A percentile compares a stretch with the other conserved stretches of the same genome.
phyloP scores from a whole-genome alignment of 1,140 invertebrate species.

The Drosophila prosaltans region DNA sequence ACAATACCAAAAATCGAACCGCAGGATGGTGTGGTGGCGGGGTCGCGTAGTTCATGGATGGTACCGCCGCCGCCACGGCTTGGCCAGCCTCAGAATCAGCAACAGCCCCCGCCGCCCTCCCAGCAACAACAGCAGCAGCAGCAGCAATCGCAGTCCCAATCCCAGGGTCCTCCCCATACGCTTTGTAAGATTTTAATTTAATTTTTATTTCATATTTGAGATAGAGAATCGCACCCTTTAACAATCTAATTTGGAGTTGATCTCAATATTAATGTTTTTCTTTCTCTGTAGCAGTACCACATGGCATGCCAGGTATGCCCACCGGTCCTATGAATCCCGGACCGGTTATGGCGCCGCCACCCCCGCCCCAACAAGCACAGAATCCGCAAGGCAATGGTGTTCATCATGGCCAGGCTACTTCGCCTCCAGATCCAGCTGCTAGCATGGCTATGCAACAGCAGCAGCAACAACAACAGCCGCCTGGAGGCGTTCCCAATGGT shows the following conservation, averaged over 20 bases:
- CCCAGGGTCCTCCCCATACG: constrained; percentile 84
- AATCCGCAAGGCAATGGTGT: constrained; percentile 74
- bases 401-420: constrained; percentile 65
- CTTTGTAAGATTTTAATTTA: constrained; percentile 85
- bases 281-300: constrained; percentile 67
- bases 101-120: constrained; percentile 49
- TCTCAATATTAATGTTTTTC: constrained; percentile 26
- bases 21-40: constrained; percentile 58
- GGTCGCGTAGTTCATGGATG: constrained; percentile 79
- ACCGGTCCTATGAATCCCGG: constrained; percentile 70
- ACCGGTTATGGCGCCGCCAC: constrained; percentile 75
- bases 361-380: constrained; percentile 72
- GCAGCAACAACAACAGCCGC: constrained; percentile 56
- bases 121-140: constrained; percentile 55
- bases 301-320: constrained; percentile 75
- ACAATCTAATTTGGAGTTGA: constrained; percentile 54
- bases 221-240: constrained; percentile 27
- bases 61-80: constrained; percentile 69
- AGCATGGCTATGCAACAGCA: constrained; percentile 62
- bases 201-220: constrained; percentile 57
- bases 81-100: constrained; percentile 35
- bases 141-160: constrained; percentile 52
- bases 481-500: constrained; percentile 54
- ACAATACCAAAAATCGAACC: constrained; percentile 84
- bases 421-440: constrained; percentile 63